Conservation (phyloP, 2,888 invertebrate species). For the Timema cristinae region DNA sequence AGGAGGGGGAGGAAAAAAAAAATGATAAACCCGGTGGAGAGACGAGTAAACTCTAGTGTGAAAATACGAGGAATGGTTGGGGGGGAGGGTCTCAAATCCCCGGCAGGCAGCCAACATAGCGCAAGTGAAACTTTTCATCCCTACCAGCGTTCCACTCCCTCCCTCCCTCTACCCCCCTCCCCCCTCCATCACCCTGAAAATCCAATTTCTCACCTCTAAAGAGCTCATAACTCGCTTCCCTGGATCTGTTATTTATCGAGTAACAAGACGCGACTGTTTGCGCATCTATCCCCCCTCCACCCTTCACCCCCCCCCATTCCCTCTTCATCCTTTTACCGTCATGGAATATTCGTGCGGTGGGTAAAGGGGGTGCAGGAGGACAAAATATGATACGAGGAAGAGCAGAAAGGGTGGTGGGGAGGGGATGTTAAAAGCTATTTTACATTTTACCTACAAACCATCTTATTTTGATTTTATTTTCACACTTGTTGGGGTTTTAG, state of each 20-base stretch:
- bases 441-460: conserved; percentile 7
- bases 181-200: conserved; percentile 22
- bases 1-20: not conserved
- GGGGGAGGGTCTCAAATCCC: not conserved
- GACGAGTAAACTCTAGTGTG: no score
- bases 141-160: not conserved
- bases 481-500: conserved; percentile 2
- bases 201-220: conserved; percentile 32
- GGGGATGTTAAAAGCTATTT: conserved; percentile 6
- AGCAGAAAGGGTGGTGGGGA: not conserved
- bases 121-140: conserved; percentile 15
- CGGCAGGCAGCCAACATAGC: not conserved
- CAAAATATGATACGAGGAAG: not conserved
- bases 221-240: conserved; percentile 30
- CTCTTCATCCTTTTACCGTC: not conserved
- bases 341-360: conserved; percentile 6
- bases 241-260: conserved; percentile 31
- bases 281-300: conserved; percentile 19
- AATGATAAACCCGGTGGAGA: not conserved
- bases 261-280: conserved; percentile 30
- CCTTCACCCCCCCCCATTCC: not conserved
- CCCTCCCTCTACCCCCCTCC: conserved; percentile 4
- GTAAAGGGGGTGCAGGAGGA: conserved; percentile 4
- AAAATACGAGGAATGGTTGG: no score
- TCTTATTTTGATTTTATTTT: conserved; percentile 11